Conservation (phyloP, 2,113 vertebrate genomes). For the Forbesichthys papilliferus region DNA sequence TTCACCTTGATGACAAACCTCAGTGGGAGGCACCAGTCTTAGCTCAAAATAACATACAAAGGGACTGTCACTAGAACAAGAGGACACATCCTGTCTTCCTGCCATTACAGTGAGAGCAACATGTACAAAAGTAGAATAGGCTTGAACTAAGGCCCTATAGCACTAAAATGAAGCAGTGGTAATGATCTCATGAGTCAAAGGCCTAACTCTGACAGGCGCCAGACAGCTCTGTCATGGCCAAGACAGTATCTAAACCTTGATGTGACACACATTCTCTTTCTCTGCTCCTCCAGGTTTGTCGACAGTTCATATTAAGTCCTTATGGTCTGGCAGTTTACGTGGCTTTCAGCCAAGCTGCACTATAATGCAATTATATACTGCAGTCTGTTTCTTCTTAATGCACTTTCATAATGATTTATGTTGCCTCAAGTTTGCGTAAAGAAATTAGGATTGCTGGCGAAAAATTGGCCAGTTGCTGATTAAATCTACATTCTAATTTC, state of each 20-base stretch:
- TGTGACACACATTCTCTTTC: neutral
- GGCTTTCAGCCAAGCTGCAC: slow-evolving; percentile 14
- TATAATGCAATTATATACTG: slow-evolving; percentile 13
- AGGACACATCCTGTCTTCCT: neutral
- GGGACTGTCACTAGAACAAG: neutral
- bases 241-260: too few species aligned
- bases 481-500: slow-evolving; percentile 42
- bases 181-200: too few species aligned
- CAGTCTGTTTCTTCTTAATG: slow-evolving; percentile 15
- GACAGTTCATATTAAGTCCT: neutral
- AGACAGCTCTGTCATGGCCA: too few species aligned
- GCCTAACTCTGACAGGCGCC: too few species aligned
- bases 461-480: slow-evolving; percentile 22
- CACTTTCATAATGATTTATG: slow-evolving; percentile 28
- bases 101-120: neutral
- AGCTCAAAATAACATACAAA: neutral
- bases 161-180: too few species aligned
- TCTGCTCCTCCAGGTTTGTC: neutral
- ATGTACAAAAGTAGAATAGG: neutral
- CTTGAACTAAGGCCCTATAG: neutral
- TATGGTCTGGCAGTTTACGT: slow-evolving; percentile 1
- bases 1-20: neutral
- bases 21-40: neutral
- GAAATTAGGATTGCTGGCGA: slow-evolving; percentile 3
- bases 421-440: neutral